Percentiles rank a stretch among this genome's conserved stretches.
phyloP scores from a whole-genome alignment of 2,113 vertebrate species.

The Bubo scandiacus region DNA sequence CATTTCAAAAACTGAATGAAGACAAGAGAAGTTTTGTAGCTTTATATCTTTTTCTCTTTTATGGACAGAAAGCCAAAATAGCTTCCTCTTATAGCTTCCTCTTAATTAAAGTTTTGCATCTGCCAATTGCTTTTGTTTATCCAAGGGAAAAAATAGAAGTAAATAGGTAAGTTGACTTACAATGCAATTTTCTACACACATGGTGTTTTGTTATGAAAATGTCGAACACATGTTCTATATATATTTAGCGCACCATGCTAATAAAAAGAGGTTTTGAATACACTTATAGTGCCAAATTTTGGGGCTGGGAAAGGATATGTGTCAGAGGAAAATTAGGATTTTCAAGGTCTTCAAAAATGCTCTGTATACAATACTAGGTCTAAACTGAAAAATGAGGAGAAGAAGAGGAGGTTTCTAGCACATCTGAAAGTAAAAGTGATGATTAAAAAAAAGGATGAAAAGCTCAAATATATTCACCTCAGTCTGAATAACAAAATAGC shows the following conservation, averaged over 20 bases:
- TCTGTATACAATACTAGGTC: background rate
- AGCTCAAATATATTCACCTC: background rate
- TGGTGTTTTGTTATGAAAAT: conserved; percentile 22
- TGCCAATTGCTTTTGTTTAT: background rate
- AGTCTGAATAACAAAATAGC: background rate
- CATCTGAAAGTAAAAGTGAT: background rate
- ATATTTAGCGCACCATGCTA: background rate
- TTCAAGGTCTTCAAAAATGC: background rate
- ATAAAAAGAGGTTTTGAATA: background rate
- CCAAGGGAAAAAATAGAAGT: background rate
- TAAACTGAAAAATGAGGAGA: background rate
- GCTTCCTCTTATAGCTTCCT: background rate
- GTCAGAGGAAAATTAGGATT: background rate
- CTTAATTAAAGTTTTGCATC: conserved; percentile 18
- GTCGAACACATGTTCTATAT: background rate
- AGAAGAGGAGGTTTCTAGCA: background rate
- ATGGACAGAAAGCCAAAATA: background rate
- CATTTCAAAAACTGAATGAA: background rate
- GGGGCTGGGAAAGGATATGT: background rate
- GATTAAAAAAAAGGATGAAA: background rate
- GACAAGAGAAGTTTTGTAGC: background rate
- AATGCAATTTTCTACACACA: background rate
- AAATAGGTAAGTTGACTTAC: conserved; percentile 30
- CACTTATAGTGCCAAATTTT: background rate
- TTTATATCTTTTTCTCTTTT: background rate